These are phyloP conservation scores for Drosophila cyrtoloma DNA, from an alignment of 2,888 invertebrate species.

Conservation along the genomic window DNA sequence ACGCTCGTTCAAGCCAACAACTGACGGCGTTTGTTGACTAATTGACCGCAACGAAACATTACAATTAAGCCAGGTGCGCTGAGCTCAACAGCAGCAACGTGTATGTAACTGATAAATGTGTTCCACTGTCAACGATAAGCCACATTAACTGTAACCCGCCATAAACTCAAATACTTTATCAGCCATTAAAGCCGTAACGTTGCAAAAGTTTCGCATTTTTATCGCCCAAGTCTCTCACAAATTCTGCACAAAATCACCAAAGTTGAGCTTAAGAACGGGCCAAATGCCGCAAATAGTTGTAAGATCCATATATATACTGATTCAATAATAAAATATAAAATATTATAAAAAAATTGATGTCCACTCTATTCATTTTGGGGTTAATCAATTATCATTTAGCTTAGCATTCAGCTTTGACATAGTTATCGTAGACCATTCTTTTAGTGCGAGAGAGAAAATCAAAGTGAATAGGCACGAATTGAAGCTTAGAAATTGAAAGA, in stretches of 20 bases:
- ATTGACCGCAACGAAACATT: constrained; percentile 53
- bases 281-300: too few species aligned
- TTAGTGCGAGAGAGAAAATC: background rate
- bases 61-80: constrained; percentile 56
- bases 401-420: background rate
- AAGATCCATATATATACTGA: background rate
- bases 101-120: constrained; percentile 38
- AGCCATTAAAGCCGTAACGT: constrained; percentile 7
- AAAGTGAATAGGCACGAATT: background rate
- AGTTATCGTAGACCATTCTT: background rate
- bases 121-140: background rate
- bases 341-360: background rate
- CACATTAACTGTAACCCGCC: constrained; percentile 16
- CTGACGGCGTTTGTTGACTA: constrained; percentile 38
- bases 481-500: background rate
- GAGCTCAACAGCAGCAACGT: background rate
- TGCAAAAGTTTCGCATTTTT: constrained; percentile 6
- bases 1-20: constrained; percentile 35
- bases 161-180: constrained; percentile 23
- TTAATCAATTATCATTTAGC: background rate
- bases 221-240: constrained; percentile 3
- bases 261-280: background rate
- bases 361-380: background rate
- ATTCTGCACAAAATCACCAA: background rate
- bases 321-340: background rate